Evolutionary conservation across 2,888 invertebrate genomes (phyloP), one percentile per base, ranked within the genome.

Genomic region (Cerceris rybyensis): DNA sequence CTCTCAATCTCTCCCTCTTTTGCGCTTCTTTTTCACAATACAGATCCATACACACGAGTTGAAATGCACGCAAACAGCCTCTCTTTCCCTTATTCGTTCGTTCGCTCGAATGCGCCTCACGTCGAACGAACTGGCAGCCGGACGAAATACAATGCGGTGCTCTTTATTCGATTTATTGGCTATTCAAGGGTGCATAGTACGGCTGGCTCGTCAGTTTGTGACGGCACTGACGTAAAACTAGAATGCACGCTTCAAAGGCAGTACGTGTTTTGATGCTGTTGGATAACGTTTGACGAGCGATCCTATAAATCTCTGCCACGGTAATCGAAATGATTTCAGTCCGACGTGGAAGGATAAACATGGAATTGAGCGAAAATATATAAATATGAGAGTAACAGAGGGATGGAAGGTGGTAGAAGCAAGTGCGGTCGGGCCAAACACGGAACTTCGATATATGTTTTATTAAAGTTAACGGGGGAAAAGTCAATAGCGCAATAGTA

Each of bases 111-210:
- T 43, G 55, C 72, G 64, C n/a, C 78, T 80, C 76, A 61, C 72
- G 55, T 67, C 68, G 71, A 76, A 83, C 60, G 65, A 79, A 82
- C 75, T 73, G 84, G 49, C 82, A 73, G 70, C 57, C 63, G 73
- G 65, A 70, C 79, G 76, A 83, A 71, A 73, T 68, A 74, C 75
- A 68, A 75, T 57, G 74, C 52, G 70, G 54, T 59, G 59, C 65
- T 67, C 60, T 82, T 72, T 75, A 78, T 73, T 60, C 74, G 81
- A 73, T 78, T 67, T 70, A 76, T 79, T 67, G 78, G 78, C 67
- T 49, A 67, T 78, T 74, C 78, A 59, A 72, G 41, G 46, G 55
- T 69, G 42, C 14, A 43, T 11, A 8, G 39, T 42, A 28, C 17
- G 49, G n/a, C 11, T 28, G 49, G 13, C 39, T 57, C 28, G 64